Evolutionary conservation across 2,797 vertebrate species (phyloP), one percentile per base, ranked within the genome.

Genomic region (Pempheris klunzingeri): DNA sequence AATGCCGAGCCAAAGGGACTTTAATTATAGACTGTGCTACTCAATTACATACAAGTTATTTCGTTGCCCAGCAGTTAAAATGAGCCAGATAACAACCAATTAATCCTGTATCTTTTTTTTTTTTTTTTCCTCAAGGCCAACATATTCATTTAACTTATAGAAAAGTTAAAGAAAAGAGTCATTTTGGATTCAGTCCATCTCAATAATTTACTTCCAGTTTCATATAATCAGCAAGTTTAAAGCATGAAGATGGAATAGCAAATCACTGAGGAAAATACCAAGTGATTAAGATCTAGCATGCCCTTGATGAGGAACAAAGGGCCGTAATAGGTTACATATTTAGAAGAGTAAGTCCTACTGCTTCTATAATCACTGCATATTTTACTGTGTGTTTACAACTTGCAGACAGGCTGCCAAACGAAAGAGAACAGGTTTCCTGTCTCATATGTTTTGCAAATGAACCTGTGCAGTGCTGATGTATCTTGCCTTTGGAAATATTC

Each of bases 361-460:
- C 81, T 80, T 30, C 63, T 81, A 52, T 88, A 87, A 88, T 91
- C 85, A 71, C 74, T 82, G 77, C 77, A 85, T 82, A 87, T 88
- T 87, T 84, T 60, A 82, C 71, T 22, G 38, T 59, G 67, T 86
- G 84, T 90, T 90, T 88, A 86, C 87, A 91, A 81, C 74, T 38
- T 4, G 63, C 30, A 28, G 75, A 86, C 87, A 85, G 80, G 79
- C 82, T 86, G 78, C 62, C 64, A 55, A 78, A 84, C 20, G 68
- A 76, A 77, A 80, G 53, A 12, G 52, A 92, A 86, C 90, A 90
- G 89, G 88, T 91, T 92, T 80, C 60, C 41, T 75, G 78, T 83
- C 88, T 85, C 74, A 84, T 91, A 82, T 88, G 88, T 87, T 91
- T 91, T 90, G 88, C 88, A 92, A 92, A 93, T 92, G 88, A 91